phyloP scores from a whole-genome alignment of 2,888 invertebrate species.

The Cabera pusaria region DNA sequence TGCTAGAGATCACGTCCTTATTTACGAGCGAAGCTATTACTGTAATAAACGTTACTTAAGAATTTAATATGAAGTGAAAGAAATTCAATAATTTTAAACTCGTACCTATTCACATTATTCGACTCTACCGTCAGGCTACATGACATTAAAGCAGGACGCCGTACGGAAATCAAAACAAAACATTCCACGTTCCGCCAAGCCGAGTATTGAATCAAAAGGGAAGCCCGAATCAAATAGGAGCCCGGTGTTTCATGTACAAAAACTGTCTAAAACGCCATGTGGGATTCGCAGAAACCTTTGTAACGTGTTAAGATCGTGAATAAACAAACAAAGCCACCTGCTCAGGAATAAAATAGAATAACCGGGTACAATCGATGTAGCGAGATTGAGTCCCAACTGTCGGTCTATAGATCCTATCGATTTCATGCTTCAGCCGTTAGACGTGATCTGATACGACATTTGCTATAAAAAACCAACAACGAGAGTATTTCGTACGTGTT shows the following conservation, averaged over 20 bases:
- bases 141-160: conserved; percentile 2
- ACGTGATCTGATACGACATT: conserved; percentile 46
- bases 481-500: too few species aligned
- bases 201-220: conserved; percentile 17
- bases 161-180: conserved; percentile 14
- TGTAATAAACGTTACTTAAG: too few species aligned
- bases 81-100: too few species aligned
- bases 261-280: conserved; percentile 34
- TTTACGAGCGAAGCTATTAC: conserved; percentile 6
- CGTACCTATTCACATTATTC: conserved; percentile 1
- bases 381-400: conserved; percentile 25
- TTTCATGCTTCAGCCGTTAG: conserved; percentile 52
- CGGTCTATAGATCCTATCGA: conserved; percentile 44
- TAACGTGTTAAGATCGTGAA: conserved; percentile 47
- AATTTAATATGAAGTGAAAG: too few species aligned
- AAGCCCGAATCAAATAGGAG: not conserved
- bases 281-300: conserved; percentile 43
- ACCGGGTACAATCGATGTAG: conserved; percentile 46
- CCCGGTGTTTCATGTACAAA: conserved; percentile 23
- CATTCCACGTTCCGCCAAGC: conserved; percentile 2
- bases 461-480: conserved; percentile 38
- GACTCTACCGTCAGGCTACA: not conserved
- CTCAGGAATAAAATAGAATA: conserved; percentile 41
- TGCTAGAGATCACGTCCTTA: conserved; percentile 2
- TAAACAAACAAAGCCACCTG: conserved; percentile 62